phyloP scores from a whole-genome alignment of 2,113 vertebrate species.

The Crotalus viridis region DNA sequence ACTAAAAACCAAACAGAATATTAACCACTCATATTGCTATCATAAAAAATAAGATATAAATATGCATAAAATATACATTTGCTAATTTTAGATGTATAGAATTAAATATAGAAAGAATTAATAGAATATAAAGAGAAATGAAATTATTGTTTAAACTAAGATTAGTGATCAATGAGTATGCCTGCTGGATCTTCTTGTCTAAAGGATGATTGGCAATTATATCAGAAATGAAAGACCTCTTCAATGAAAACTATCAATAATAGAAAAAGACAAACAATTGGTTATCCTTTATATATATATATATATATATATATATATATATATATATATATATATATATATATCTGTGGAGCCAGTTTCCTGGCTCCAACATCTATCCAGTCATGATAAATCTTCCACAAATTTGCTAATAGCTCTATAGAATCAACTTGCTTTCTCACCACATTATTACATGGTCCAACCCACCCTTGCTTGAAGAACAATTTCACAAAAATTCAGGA shows the following conservation, averaged over 20 bases:
- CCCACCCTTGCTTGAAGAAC: constrained; percentile 2
- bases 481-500: neutral
- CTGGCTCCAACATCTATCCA: neutral
- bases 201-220: neutral
- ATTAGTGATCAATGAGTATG: neutral
- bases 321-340: neutral
- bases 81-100: neutral
- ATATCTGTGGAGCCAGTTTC: neutral
- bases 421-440: neutral
- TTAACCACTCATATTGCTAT: neutral
- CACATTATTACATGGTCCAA: neutral
- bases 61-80: neutral
- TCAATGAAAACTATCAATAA: neutral
- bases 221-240: neutral
- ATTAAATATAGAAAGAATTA: neutral
- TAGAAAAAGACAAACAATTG: neutral
- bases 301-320: neutral
- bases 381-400: neutral
- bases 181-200: neutral
- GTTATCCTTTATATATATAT: neutral
- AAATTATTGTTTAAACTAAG: neutral
- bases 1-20: neutral
- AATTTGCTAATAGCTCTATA: neutral
- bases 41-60: neutral
- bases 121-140: neutral